Evolutionary conservation across 2,888 invertebrate genomes (phyloP), one percentile per base, ranked within the genome.

Genomic region (Smittia sp.): DNA sequence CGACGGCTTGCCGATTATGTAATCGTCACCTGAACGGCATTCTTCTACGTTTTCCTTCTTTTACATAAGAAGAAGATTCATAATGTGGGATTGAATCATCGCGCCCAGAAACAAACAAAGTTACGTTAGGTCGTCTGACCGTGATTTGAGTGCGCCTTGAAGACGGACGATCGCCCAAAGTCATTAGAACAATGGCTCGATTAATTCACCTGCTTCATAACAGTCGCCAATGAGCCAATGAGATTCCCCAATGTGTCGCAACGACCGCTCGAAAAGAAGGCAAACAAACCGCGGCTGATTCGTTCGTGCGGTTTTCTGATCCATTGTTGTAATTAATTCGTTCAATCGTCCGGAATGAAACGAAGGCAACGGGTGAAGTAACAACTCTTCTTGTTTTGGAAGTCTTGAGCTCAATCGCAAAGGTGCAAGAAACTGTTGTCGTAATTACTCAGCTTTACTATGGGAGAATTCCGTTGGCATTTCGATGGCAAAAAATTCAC

Each of bases 21-120:
- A 72, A 72, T 58, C 58, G 58, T 62, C 72, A 72, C 72, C 62
- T 72, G 72, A 72, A 39, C 62, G 52, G 62, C 32, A 72, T 72
- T 72, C 72, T 54, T 38, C 3, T 22, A 7, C 58, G 22, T 58
- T 58, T 58, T 22, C 20, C 22, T 58, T 18, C 22, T 58, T 3
- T 46, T 46, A 46, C 2, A 58, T 58, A 58, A 7, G 22, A 22
- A 20, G 22, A 58, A 58, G 22, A 58, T 58, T 58, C 2, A 46
- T 6, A 46, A 46, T 46, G 58, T 22, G 58, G 46, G 46, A 46
- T 58, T 58, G 18, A 20, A 20, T 58, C 58, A 58, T 58, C 22
- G 22, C 2, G 1, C 58, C 58, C 18, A 58, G n/a, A 22, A 58
- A 18, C 58, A 58, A 58, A 13, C 58, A 58, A 58, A 22, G n/a